Percentiles rank a stretch among this genome's conserved stretches.
Evolutionary conservation across 2,797 vertebrate species (phyloP).

Genomic region (Varecia variegata): DNA sequence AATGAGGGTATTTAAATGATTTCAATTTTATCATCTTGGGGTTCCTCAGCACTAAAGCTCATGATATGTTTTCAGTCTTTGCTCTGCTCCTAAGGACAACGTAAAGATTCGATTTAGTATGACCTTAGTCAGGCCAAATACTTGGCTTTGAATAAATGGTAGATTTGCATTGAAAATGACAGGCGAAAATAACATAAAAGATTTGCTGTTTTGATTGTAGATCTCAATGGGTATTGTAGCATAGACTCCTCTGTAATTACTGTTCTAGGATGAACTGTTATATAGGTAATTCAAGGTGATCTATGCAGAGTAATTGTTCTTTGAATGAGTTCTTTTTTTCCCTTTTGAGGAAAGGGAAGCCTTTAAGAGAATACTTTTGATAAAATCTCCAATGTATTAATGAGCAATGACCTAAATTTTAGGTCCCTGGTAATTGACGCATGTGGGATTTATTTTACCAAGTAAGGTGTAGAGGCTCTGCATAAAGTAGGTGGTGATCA

Average conservation of each 20-base stretch:
- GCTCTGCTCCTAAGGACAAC: conserved; percentile 6
- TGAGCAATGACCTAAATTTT: conserved; percentile 57
- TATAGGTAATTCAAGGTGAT: background rate
- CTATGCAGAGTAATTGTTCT: background rate
- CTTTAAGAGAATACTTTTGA: conserved; percentile 44
- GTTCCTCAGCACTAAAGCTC: background rate
- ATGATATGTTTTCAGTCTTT: background rate
- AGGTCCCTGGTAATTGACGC: conserved; percentile 30
- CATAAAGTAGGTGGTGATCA: conserved; percentile 33
- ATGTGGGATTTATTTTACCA: conserved; percentile 54
- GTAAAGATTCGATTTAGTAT: background rate
- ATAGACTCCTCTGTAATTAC: background rate
- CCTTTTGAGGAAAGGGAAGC: background rate
- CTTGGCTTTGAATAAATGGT: conserved; percentile 1
- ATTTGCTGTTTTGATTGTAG: background rate
- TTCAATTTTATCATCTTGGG: conserved; percentile 10
- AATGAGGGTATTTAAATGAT: conserved; percentile 27
- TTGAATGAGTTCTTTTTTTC: background rate
- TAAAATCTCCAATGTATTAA: conserved; percentile 44
- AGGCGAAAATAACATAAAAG: background rate
- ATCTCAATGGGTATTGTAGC: background rate
- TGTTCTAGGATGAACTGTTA: background rate
- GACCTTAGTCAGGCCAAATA: background rate
- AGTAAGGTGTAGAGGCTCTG: background rate
- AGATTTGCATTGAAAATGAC: background rate